A percentile compares a stretch with the other conserved stretches of the same genome.
phyloP scores from a whole-genome alignment of 2,113 vertebrate species.

The Nothobranchius kuhntae region DNA sequence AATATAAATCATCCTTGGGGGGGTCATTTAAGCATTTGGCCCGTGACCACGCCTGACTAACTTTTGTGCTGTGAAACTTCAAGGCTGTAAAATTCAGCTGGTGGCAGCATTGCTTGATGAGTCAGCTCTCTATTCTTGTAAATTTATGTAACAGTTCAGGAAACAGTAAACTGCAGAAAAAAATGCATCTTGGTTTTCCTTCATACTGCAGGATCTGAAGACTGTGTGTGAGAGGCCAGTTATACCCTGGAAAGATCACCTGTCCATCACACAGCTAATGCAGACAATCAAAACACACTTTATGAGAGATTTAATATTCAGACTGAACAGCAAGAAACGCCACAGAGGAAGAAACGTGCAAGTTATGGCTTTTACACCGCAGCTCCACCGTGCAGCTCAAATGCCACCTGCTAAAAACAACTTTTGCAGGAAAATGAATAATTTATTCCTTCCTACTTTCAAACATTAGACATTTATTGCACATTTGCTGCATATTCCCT shows the following conservation, averaged over 20 bases:
- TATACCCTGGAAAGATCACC: too few relatives aligned
- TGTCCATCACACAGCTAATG: too few relatives aligned
- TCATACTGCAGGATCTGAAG: not conserved
- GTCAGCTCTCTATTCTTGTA: not conserved
- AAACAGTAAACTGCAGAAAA: not conserved
- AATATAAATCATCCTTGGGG: not conserved
- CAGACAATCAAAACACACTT: too few relatives aligned
- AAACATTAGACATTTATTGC: too few relatives aligned
- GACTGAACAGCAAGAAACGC: too few relatives aligned
- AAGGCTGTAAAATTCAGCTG: not conserved
- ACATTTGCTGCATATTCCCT: too few relatives aligned
- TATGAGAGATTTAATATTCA: too few relatives aligned
- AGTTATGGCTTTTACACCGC: too few relatives aligned
- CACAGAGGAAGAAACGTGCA: too few relatives aligned
- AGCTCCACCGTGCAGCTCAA: too few relatives aligned
- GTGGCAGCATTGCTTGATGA: not conserved
- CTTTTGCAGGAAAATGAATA: too few relatives aligned
- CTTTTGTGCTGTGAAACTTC: not conserved
- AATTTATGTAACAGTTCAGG: not conserved
- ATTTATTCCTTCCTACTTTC: too few relatives aligned
- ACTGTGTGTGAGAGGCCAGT: not conserved
- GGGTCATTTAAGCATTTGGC: not conserved
- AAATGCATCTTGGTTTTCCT: not conserved
- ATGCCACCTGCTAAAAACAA: not conserved
- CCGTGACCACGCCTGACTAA: not conserved